Percentiles rank a stretch among this genome's conserved stretches.
These are phyloP conservation scores for Nineta flava DNA, from an alignment of 2,888 invertebrate species.

Conservation along the genomic window DNA sequence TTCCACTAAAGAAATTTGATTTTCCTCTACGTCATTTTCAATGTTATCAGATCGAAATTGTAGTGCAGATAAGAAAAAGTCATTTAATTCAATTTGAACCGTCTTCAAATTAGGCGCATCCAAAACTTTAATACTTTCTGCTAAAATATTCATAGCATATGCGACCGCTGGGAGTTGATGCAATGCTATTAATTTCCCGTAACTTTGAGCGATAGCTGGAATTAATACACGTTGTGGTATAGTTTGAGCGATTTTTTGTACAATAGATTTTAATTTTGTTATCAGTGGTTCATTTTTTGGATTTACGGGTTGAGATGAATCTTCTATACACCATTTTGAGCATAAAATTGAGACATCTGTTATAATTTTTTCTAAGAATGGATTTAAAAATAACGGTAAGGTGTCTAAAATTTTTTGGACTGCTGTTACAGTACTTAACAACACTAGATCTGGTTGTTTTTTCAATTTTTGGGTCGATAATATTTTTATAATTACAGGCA, in stretches of 20 bases:
- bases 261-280: slow-evolving; percentile 41
- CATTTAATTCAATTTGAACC: slow-evolving; percentile 49
- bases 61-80: slow-evolving; percentile 57
- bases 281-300: slow-evolving; percentile 36
- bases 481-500: slow-evolving; percentile 56
- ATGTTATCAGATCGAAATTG: slow-evolving; percentile 45
- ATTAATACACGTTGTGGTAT: slow-evolving; percentile 62
- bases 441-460: slow-evolving; percentile 39
- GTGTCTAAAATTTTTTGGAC: slow-evolving; percentile 70
- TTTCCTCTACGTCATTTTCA: slow-evolving; percentile 20
- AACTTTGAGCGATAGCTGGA: slow-evolving; percentile 53
- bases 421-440: slow-evolving; percentile 62
- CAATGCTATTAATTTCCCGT: slow-evolving; percentile 40
- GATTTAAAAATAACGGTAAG: slow-evolving; percentile 68
- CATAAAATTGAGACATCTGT: slow-evolving; percentile 43
- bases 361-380: slow-evolving; percentile 61
- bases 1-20: slow-evolving; percentile 47
- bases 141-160: slow-evolving; percentile 58
- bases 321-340: slow-evolving; percentile 31
- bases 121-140: slow-evolving; percentile 51
- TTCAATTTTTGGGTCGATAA: slow-evolving; percentile 42
- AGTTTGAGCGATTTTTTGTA: slow-evolving; percentile 47
- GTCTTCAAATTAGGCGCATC: slow-evolving; percentile 45
- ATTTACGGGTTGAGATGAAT: slow-evolving; percentile 21
- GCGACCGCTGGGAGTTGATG: slow-evolving; percentile 43